A percentile compares a stretch with the other conserved stretches of the same genome.
These are phyloP conservation scores for Rhynchopsitta pachyrhyncha DNA, from an alignment of 2,113 vertebrate genomes.

Conservation along the genomic window DNA sequence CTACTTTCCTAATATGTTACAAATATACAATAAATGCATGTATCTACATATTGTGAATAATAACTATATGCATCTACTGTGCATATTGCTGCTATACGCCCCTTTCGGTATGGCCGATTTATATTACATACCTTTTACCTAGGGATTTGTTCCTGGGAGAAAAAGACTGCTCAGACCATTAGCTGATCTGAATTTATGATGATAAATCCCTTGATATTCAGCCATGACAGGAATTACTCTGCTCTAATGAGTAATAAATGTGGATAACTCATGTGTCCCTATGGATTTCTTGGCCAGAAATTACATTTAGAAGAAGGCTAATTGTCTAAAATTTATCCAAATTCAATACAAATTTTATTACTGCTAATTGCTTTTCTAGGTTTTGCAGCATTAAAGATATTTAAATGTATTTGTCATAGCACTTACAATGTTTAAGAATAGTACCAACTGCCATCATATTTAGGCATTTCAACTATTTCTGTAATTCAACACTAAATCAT, in stretches of 20 bases:
- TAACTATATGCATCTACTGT: not conserved
- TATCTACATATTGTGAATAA: not conserved
- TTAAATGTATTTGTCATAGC: constrained; percentile 71
- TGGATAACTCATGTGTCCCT: constrained; percentile 79
- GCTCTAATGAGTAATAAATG: constrained; percentile 84
- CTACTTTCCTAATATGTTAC: not conserved
- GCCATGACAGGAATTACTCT: constrained; percentile 83
- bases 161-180: constrained; percentile 78
- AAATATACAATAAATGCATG: not conserved
- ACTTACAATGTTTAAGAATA: constrained; percentile 29
- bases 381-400: constrained; percentile 72
- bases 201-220: constrained; percentile 82
- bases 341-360: constrained; percentile 86
- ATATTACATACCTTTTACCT: constrained; percentile 72
- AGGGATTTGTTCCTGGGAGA: constrained; percentile 68
- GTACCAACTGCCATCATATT: not conserved
- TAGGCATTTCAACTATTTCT: constrained; percentile 59
- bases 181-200: constrained; percentile 79
- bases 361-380: constrained; percentile 78
- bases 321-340: constrained; percentile 84
- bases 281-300: constrained; percentile 81
- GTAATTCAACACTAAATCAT: constrained; percentile 59
- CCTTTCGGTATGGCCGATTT: constrained; percentile 65
- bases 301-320: constrained; percentile 80
- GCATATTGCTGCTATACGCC: not conserved